Evolutionary conservation across 2,797 vertebrate species (phyloP).

Genomic region (Mus spretus): DNA sequence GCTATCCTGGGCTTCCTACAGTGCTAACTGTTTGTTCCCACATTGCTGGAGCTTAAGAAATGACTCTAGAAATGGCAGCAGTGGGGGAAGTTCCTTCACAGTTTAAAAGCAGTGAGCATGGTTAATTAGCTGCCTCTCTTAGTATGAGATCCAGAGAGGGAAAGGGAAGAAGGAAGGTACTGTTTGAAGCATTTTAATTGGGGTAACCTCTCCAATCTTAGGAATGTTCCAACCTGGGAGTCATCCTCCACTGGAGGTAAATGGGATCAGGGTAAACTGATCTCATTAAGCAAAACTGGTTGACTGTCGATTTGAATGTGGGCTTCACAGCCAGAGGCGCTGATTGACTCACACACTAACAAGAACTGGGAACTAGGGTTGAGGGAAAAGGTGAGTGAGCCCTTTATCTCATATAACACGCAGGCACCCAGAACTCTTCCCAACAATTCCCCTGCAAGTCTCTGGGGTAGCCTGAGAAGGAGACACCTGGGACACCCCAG

Average conservation of each 20-base stretch:
- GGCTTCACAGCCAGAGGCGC: constrained; percentile 20
- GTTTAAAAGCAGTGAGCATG: neutral
- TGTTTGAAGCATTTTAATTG: constrained; percentile 78
- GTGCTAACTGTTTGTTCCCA: neutral
- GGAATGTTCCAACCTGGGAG: constrained; percentile 53
- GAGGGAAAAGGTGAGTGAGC: neutral
- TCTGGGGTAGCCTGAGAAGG: neutral
- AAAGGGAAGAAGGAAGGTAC: constrained; percentile 8
- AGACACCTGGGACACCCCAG: constrained; percentile 39
- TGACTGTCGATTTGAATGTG: constrained; percentile 62
- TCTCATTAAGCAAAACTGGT: constrained; percentile 71
- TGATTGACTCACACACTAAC: neutral
- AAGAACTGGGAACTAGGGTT: neutral
- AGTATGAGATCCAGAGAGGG: neutral
- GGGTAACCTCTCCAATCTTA: constrained; percentile 57
- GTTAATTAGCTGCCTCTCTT: constrained; percentile 55
- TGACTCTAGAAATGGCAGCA: neutral
- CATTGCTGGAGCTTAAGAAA: neutral
- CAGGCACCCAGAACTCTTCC: neutral
- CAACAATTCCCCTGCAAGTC: neutral
- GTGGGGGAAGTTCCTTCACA: neutral
- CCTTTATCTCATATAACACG: neutral
- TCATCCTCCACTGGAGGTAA: neutral
- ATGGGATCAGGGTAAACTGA: constrained; percentile 51
- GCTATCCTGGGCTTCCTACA: neutral